Evolutionary conservation across 2,888 invertebrate genomes (phyloP), one percentile per base, ranked within the genome.

Genomic region (Cataglyphis rosenhaueri): DNA sequence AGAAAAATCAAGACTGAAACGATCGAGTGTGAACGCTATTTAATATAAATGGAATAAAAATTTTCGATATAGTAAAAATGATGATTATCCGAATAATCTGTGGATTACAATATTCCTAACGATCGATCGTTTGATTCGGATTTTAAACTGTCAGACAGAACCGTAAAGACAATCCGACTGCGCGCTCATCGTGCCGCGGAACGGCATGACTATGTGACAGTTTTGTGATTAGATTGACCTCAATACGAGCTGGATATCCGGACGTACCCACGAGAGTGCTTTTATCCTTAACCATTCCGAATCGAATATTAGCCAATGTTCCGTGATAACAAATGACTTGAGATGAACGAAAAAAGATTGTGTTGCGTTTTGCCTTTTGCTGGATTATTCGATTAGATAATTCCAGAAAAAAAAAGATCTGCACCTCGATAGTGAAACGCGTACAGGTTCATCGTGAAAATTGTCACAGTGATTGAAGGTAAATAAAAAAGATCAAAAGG

Each of bases 211-310:
- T 89, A 87, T 89, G 89, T 85, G 89, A 89, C 89, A 87, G 89
- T 89, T 89, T 89, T 87, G 89, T 89, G 89, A 89, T 89, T 89
- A 87, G 89, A 89, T 89, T 89, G 89, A 89, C 89, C 89, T 89
- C 89, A 85, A 89, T 89, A 87, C 82, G 84, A 65, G 55, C 85
- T 86, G 89, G 61, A 84, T 87, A 86, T 89, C 87, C 86, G 86
- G 81, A 81, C 52, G 62, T 62, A 86, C 41, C 74, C 59, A 38
- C 81, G 82, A 75, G 84, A 75, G 84, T 81, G 73, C 74, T 57
- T 75, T 84, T 84, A 83, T 81, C 82, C 83, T 82, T 73, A 83
- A 68, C 73, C 71, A 62, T 87, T 82, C 65, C 55, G 73, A 82
- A 82, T 55, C 52, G 83, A 76, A 73, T 64, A 71, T 79, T 44